Base-by-base conservation (phyloP, 2,113 vertebrate species). In the Rattus rattus region DNA sequence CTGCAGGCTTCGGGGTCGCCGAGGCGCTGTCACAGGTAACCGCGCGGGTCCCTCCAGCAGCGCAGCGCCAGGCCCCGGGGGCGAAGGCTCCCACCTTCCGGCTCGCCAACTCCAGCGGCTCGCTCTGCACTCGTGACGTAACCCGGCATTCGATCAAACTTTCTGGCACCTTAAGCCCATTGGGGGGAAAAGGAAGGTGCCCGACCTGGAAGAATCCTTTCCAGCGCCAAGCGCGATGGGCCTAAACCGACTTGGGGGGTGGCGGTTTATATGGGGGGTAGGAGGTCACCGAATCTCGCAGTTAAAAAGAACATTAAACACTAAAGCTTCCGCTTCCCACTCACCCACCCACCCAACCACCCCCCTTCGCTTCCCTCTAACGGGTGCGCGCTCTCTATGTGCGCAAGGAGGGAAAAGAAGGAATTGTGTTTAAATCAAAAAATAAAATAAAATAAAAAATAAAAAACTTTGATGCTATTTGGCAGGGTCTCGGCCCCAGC, bases 91-190 rank as follows among this genome's bases (percentile, higher is more conserved):
- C 95, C 96, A 79, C 86, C 92, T 73, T 90, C 88, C 2, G 24
- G 84, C 36, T 88, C 4, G 91, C 85, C 91, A 94, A 91, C 94
- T 96, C 94, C 83, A 49, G 96, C 94, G 39, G 96, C 86, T 89
- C 7, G 69, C 83, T 84, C 88, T 6, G 81, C 92, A 86, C 93
- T 26, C 77, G 96, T 96, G 97, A 97, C 95, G 92, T 92, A 96
- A 97, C 92, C 96, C 92, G 33, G 80, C 54, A 75, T 95, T 91
- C 70, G 96, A 95, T 95, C 96, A 95, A 98, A 98, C 97, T 98
- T 98, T 98, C 91, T 94, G 81, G 95, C 96, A 96, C 94, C 96
- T 30, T 5, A 92, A 94, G 73, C 92, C 93, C 95, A 87, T 84
- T 4, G 12, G 30, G 69, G 86, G 59, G 24, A 39, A 28, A 86